phyloP scores from a whole-genome alignment of 2,888 invertebrate species.

The Rapana venosa region DNA sequence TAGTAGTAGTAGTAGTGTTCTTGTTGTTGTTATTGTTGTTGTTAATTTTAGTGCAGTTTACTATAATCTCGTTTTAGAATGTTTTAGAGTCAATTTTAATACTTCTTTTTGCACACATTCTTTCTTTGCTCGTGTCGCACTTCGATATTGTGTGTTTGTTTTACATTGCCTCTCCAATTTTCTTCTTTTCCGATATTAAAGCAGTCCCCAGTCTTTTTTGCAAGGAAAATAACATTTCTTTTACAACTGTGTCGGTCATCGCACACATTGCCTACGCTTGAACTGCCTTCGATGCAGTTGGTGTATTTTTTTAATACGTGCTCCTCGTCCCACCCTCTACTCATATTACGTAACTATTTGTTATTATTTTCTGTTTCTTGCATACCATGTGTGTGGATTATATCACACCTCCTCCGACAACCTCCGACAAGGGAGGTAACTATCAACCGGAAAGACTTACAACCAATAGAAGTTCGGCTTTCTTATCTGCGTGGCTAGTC shows the following conservation, averaged over 20 bases:
- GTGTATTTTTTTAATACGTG: no score
- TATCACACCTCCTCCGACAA: no score
- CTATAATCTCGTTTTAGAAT: no score
- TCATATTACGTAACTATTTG: not conserved
- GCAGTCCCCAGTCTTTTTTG: not conserved
- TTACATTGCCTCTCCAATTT: not conserved
- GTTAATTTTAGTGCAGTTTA: not conserved
- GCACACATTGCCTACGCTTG: no score
- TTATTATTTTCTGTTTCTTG: not conserved
- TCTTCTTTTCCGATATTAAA: not conserved
- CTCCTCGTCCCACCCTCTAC: not conserved
- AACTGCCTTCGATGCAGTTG: no score
- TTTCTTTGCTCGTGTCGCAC: not conserved
- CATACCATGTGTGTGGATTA: not conserved
- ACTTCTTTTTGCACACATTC: not conserved
- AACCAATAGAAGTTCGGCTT: not conserved
- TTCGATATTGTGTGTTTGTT: not conserved
- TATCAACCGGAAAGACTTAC: not conserved
- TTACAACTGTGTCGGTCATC: no score
- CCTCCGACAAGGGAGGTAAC: not conserved
- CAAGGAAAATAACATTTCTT: not conserved
- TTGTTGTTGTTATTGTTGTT: no score
- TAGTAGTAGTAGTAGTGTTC: no score
- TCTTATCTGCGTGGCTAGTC: slow-evolving; percentile 13
- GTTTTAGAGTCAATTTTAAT: no score